Conservation (phyloP, 2,888 invertebrate species). For the Melangyna quadrimaculata region DNA sequence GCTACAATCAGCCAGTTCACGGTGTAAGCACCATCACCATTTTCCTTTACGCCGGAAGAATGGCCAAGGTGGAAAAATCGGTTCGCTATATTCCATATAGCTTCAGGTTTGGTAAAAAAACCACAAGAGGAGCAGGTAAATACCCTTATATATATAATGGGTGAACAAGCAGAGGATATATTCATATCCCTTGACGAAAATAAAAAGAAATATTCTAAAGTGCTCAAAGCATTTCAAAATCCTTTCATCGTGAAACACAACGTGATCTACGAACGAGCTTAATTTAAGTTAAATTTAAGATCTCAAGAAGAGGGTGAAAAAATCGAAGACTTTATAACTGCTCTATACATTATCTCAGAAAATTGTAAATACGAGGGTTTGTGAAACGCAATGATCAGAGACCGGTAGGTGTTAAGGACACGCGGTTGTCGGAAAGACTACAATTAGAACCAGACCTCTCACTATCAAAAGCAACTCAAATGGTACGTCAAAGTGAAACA, state of each 20-base stretch:
- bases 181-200: conserved; percentile 2
- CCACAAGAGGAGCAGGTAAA: conserved; percentile 26
- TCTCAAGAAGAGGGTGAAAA: conserved; percentile 16
- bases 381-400: conserved; percentile 28
- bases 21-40: too few relatives aligned
- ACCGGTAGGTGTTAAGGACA: conserved; percentile 12
- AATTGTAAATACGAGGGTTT: too few relatives aligned
- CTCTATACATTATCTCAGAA: conserved; percentile 15
- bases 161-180: too few relatives aligned
- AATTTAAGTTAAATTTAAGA: conserved; percentile 26
- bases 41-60: too few relatives aligned
- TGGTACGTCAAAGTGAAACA: conserved; percentile 15
- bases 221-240: conserved; percentile 23
- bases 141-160: conserved; percentile 12
- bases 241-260: conserved; percentile 27
- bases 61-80: conserved; percentile 19
- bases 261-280: conserved; percentile 19
- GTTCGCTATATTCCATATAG: conserved; percentile 22
- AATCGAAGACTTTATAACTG: conserved; percentile 22
- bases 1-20: too few relatives aligned
- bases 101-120: conserved; percentile 18
- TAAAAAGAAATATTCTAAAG: conserved; percentile 19
- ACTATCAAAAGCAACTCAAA: conserved; percentile 11
- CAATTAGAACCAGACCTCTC: too few relatives aligned
- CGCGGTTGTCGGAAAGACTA: neutral